phyloP scores from a whole-genome alignment of 2,888 invertebrate species.

The Ichneumon xanthorius region DNA sequence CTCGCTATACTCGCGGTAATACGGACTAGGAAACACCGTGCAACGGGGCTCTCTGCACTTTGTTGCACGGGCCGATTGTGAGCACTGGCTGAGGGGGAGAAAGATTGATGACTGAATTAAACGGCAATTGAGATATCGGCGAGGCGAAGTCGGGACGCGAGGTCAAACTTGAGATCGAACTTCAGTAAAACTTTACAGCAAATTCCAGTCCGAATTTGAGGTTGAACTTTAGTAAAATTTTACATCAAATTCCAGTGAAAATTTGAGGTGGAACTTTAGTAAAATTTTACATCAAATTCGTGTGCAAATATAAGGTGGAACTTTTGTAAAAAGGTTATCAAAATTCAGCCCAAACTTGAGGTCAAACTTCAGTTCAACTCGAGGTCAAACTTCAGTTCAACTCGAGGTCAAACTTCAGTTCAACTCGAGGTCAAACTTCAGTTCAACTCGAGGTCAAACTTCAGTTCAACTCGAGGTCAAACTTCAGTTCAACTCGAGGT shows the following conservation, averaged over 20 bases:
- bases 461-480: too few species aligned
- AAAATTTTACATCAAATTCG: too few species aligned
- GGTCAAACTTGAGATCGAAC: not conserved
- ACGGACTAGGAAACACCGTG: not conserved
- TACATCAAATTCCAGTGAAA: too few species aligned
- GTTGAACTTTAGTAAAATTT: not conserved
- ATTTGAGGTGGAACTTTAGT: too few species aligned
- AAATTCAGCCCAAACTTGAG: too few species aligned
- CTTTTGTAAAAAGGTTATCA: too few species aligned
- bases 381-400: too few species aligned
- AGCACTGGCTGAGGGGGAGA: not conserved
- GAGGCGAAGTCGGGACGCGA: not conserved
- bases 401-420: too few species aligned
- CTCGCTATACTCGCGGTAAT: slow-evolving; percentile 1
- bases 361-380: too few species aligned
- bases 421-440: too few species aligned
- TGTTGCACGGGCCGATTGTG: not conserved
- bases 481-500: too few species aligned
- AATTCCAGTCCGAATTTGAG: not conserved
- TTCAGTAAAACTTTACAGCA: not conserved
- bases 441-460: too few species aligned
- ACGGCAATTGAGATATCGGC: not conserved
- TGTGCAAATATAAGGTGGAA: not conserved
- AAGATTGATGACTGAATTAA: not conserved
- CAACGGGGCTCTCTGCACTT: not conserved